phyloP scores from a whole-genome alignment of 2,888 invertebrate genomes.

The Uropetala carovei region DNA sequence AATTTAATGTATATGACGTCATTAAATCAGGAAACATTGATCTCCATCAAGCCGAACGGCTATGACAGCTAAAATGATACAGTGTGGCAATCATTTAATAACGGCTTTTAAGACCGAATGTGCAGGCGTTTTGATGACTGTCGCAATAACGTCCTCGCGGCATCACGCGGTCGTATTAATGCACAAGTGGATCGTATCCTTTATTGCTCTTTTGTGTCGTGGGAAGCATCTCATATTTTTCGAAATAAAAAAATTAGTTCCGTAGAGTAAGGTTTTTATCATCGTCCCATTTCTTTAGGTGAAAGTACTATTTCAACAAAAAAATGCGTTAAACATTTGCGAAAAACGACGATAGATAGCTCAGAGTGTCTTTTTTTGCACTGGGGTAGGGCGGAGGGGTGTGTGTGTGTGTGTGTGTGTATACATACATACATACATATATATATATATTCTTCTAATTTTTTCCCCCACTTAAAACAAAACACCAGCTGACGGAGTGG shows the following conservation, averaged over 20 bases:
- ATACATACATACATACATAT: too few species aligned
- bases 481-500: neutral
- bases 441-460: too few species aligned
- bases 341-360: neutral
- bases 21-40: slow-evolving; percentile 19
- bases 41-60: neutral
- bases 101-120: slow-evolving; percentile 2
- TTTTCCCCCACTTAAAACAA: too few species aligned
- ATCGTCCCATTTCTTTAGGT: neutral
- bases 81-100: slow-evolving; percentile 13
- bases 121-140: slow-evolving; percentile 3
- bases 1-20: neutral
- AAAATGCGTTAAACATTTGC: neutral
- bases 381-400: too few species aligned
- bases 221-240: neutral
- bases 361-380: too few species aligned
- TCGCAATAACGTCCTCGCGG: neutral
- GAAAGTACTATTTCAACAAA: neutral
- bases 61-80: neutral
- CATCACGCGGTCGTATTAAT: neutral
- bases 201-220: neutral
- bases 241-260: neutral
- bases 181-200: neutral
- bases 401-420: too few species aligned
- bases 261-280: neutral